Conservation (phyloP, 2,888 invertebrate species). For the Dione juno region DNA sequence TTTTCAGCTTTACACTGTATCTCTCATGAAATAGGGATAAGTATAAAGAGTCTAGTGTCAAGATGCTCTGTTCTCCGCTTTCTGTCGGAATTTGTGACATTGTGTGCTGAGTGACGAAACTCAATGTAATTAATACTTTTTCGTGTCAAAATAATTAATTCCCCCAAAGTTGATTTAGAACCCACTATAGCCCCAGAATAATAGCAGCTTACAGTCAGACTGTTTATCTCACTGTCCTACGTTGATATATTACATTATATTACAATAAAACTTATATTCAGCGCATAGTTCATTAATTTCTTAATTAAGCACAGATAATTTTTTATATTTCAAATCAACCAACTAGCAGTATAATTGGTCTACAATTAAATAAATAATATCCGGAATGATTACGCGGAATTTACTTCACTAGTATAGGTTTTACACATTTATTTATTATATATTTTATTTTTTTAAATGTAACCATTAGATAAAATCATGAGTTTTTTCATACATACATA, state of each 20-base stretch:
- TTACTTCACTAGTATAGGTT: conserved; percentile 10
- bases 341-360: conserved; percentile 8
- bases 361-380: conserved; percentile 6
- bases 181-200: too few species aligned
- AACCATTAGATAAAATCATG: neutral
- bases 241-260: neutral
- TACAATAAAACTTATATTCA: neutral
- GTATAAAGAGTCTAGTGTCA: too few species aligned
- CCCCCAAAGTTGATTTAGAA: too few species aligned
- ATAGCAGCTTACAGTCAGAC: too few species aligned
- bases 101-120: too few species aligned
- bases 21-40: too few species aligned
- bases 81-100: too few species aligned
- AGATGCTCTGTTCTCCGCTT: too few species aligned
- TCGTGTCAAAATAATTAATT: too few species aligned
- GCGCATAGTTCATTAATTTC: neutral
- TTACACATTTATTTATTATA: conserved; percentile 3
- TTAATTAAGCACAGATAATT: conserved; percentile 8
- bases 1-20: too few species aligned
- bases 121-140: too few species aligned
- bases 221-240: too few species aligned
- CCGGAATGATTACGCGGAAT: conserved; percentile 22
- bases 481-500: neutral
- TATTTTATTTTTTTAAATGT: neutral
- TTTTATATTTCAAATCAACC: conserved; percentile 6